A percentile compares a stretch with the other conserved stretches of the same genome.
Evolutionary conservation across 2,113 vertebrate species (phyloP).

Genomic region (Thryonomys swinderianus): DNA sequence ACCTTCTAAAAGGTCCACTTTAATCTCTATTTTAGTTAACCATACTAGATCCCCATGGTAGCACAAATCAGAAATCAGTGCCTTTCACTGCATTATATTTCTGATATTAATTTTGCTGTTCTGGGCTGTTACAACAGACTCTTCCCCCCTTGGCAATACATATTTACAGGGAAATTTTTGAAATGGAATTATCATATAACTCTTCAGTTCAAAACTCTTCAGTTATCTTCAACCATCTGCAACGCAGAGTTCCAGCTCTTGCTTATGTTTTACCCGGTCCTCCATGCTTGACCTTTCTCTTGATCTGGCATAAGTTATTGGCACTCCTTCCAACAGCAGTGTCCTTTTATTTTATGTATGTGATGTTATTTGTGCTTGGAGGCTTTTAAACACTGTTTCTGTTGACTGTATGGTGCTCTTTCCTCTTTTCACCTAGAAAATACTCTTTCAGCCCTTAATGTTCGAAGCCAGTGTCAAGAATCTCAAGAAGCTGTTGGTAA

Average conservation of each 20-base stretch:
- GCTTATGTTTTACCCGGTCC: fast-evolving
- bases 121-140: background rate
- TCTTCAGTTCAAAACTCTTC: background rate
- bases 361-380: background rate
- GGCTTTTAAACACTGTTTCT: background rate
- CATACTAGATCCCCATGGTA: background rate
- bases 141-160: background rate
- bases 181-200: background rate
- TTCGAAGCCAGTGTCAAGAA: background rate
- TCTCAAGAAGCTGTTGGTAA: background rate
- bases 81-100: background rate
- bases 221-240: background rate
- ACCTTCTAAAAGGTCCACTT: background rate
- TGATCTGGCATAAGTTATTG: background rate
- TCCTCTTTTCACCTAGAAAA: background rate
- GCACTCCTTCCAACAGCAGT: too few species aligned
- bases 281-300: background rate
- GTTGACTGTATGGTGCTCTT: background rate
- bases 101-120: background rate
- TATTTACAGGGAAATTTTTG: background rate
- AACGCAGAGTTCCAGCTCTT: background rate
- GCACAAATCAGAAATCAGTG: background rate
- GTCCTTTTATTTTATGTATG: background rate
- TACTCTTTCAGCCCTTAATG: background rate
- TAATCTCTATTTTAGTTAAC: background rate